Evolutionary conservation across 2,113 vertebrate genomes (phyloP).

Genomic region (Neotragus moschatus): DNA sequence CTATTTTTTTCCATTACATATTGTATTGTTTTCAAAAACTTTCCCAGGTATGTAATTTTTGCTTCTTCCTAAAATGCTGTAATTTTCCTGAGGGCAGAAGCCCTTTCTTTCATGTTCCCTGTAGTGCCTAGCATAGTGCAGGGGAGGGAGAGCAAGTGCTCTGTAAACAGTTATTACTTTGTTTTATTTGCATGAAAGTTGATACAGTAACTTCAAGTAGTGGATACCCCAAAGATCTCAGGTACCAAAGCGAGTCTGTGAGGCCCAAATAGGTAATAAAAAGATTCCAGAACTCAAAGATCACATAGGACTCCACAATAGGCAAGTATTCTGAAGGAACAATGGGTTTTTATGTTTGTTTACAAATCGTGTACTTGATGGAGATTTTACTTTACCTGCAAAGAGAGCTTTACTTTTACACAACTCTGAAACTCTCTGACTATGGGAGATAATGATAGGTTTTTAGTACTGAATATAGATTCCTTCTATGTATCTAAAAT

Average conservation of each 20-base stretch:
- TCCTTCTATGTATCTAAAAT: slow-evolving; percentile 57
- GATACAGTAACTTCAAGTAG: background rate
- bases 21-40: background rate
- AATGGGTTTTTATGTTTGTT: background rate
- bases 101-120: background rate
- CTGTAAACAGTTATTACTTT: background rate
- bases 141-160: background rate
- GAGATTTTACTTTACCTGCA: slow-evolving; percentile 35
- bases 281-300: background rate
- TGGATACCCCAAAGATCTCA: background rate
- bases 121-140: background rate
- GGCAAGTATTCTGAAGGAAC: background rate
- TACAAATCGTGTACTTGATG: slow-evolving; percentile 31
- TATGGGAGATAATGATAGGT: slow-evolving; percentile 56
- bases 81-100: background rate
- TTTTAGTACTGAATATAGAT: slow-evolving; percentile 65
- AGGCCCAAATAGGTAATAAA: background rate
- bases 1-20: background rate
- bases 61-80: background rate
- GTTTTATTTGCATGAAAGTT: slow-evolving; percentile 3
- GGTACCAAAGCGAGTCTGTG: background rate
- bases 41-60: background rate
- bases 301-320: background rate
- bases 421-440: slow-evolving; percentile 33
- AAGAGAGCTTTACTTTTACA: slow-evolving; percentile 54